Percentiles rank a stretch among this genome's conserved stretches.
Conservation (phyloP, 2,113 vertebrate species). For the Cyphomyrus discorhynchus region DNA sequence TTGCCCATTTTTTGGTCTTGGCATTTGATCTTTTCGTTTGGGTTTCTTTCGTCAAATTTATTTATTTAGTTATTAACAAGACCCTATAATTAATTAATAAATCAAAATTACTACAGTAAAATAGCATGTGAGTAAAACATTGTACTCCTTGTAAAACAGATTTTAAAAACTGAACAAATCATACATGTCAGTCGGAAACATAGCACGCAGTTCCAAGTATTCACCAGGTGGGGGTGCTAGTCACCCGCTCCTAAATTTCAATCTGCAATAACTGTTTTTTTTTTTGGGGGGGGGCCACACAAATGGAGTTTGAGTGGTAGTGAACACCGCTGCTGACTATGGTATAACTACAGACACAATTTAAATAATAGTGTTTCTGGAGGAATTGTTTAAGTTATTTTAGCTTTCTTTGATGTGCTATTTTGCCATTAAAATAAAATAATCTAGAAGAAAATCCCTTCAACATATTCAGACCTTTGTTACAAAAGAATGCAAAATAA, state of each 20-base stretch:
- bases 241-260: not conserved
- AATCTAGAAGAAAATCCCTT: not conserved
- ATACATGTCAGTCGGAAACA: not conserved
- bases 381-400: not conserved
- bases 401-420: not conserved
- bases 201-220: slow-evolving; percentile 28
- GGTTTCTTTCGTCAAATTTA: not conserved
- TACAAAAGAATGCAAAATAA: not conserved
- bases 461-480: not conserved
- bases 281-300: not conserved
- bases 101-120: not conserved
- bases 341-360: no score
- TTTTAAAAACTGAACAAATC: not conserved
- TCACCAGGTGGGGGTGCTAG: slow-evolving; percentile 45
- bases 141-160: not conserved
- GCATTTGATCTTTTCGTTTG: not conserved
- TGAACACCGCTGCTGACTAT: not conserved
- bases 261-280: not conserved
- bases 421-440: not conserved
- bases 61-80: not conserved
- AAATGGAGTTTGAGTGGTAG: not conserved
- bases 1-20: not conserved
- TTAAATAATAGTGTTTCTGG: not conserved
- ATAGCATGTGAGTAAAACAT: not conserved
- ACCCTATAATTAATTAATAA: not conserved